Evolutionary conservation across 2,113 vertebrate genomes (phyloP).

Genomic region (Cyanocitta stelleri): DNA sequence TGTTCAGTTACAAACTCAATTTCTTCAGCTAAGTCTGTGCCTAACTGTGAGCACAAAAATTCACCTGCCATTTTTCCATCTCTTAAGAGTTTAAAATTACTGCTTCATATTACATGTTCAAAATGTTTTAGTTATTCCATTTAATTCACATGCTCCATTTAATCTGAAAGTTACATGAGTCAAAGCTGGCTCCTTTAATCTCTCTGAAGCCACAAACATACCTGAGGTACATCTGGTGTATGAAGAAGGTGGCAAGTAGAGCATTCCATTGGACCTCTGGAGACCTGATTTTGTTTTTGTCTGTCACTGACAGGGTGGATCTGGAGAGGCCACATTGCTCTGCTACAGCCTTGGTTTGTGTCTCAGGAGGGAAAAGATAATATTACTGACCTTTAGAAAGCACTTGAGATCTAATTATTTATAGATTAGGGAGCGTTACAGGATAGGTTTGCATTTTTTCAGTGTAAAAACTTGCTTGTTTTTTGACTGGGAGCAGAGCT

Average conservation of each 20-base stretch:
- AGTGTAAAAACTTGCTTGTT: not conserved
- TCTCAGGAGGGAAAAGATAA: not conserved
- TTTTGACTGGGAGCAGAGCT: not conserved
- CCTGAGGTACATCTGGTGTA: not conserved
- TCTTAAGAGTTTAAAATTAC: not conserved
- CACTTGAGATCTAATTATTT: not conserved
- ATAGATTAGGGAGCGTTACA: not conserved
- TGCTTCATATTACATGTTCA: not conserved
- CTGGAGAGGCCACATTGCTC: not conserved
- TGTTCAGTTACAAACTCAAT: not conserved
- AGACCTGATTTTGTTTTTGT: not conserved
- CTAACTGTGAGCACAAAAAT: not conserved
- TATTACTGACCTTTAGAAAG: not conserved
- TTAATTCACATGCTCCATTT: not conserved
- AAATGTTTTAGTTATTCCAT: not conserved
- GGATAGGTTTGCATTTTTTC: not conserved
- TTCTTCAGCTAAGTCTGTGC: not conserved
- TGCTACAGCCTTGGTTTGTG: not conserved
- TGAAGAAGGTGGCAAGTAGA: not conserved
- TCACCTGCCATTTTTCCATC: not conserved
- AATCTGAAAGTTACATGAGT: not conserved
- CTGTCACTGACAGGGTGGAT: not conserved
- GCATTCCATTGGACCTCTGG: not conserved
- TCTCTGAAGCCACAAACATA: not conserved
- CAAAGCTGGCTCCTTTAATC: not conserved